Evolutionary conservation across 2,888 invertebrate genomes (phyloP).

Genomic region (Metopia argyrocephala): DNA sequence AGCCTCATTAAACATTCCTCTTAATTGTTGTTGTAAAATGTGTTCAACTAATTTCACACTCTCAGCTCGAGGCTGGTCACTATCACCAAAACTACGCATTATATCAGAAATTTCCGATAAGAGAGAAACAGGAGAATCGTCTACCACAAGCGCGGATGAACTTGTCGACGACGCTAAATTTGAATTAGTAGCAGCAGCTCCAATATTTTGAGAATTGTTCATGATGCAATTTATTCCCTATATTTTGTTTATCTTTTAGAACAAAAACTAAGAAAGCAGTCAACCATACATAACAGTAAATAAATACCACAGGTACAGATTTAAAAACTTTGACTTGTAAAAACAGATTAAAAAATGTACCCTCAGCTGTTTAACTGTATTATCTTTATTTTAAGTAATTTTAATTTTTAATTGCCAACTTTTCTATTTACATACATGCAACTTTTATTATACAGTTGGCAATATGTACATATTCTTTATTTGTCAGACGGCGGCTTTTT

Average conservation of each 20-base stretch:
- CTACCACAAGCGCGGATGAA: constrained; percentile 12
- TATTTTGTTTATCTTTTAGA: background rate
- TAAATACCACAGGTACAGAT: too few species aligned
- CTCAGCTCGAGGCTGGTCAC: constrained; percentile 87
- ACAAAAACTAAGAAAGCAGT: too few species aligned
- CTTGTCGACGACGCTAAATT: background rate
- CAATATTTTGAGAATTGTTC: constrained; percentile 35
- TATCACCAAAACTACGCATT: constrained; percentile 97
- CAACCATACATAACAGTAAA: too few species aligned
- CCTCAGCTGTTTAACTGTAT: background rate
- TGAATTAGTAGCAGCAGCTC: constrained; percentile 15
- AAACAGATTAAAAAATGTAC: background rate
- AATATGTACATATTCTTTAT: background rate
- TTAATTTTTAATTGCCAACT: background rate
- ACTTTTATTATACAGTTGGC: background rate
- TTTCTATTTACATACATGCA: background rate
- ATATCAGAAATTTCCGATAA: constrained; percentile 87
- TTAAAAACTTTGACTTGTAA: background rate
- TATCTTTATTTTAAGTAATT: background rate
- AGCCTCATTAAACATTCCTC: constrained; percentile 87
- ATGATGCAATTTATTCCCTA: constrained; percentile 41
- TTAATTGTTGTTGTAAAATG: constrained; percentile 89
- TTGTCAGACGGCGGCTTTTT: constrained; percentile 44
- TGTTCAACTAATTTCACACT: constrained; percentile 91
- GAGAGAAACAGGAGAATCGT: constrained; percentile 69